Percentiles rank a stretch among this genome's conserved stretches.
Evolutionary conservation across 2,113 vertebrate genomes (phyloP).

Genomic region (Pteronura brasiliensis): DNA sequence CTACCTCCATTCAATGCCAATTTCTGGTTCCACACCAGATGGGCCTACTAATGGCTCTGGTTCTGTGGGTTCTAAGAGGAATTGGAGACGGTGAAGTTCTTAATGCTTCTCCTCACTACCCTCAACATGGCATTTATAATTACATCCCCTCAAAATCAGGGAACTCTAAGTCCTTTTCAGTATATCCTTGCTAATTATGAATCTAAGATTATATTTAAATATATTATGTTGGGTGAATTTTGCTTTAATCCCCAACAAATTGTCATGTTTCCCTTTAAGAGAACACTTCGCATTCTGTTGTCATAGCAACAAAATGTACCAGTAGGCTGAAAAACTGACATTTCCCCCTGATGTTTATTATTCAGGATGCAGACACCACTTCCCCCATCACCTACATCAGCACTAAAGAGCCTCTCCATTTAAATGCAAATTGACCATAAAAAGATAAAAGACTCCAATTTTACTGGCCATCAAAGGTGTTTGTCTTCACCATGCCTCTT

Average conservation of each 20-base stretch:
- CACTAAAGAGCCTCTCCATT: constrained; percentile 68
- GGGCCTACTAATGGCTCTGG: constrained; percentile 45
- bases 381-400: constrained; percentile 64
- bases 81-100: constrained; percentile 11
- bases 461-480: constrained; percentile 56
- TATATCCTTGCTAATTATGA: constrained; percentile 52
- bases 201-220: constrained; percentile 67
- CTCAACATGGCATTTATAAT: constrained; percentile 27
- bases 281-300: constrained; percentile 81
- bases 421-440: constrained; percentile 71
- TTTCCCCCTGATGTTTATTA: constrained; percentile 73
- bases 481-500: background rate
- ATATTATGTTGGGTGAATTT: constrained; percentile 65
- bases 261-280: constrained; percentile 77
- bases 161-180: constrained; percentile 4
- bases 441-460: constrained; percentile 65
- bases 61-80: constrained; percentile 40
- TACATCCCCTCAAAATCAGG: constrained; percentile 14
- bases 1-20: constrained; percentile 55
- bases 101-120: constrained; percentile 18
- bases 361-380: constrained; percentile 73
- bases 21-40: constrained; percentile 60
- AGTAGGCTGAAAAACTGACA: constrained; percentile 77
- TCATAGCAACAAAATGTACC: constrained; percentile 82
- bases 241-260: constrained; percentile 72